A percentile compares a stretch with the other conserved stretches of the same genome.
Evolutionary conservation across 1,140 invertebrate species (phyloP).

Genomic region (Neodiprion fabricii): DNA sequence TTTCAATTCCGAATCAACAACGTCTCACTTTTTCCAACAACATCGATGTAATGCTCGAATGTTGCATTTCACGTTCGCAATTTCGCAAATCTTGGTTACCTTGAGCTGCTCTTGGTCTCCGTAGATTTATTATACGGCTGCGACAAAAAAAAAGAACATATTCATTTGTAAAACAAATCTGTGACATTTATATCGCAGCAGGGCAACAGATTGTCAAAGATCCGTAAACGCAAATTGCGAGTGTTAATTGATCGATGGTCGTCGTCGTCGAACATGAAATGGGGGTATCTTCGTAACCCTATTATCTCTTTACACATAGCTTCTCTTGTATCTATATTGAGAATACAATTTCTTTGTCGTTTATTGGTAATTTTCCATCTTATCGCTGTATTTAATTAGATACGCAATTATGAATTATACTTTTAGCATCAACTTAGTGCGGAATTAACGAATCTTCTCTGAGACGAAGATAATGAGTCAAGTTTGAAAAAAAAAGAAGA

Average conservation of each 20-base stretch:
- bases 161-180: too few relatives aligned
- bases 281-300: constrained; percentile 35
- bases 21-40: too few relatives aligned
- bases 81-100: too few relatives aligned
- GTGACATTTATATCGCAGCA: too few relatives aligned
- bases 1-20: too few relatives aligned
- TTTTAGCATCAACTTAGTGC: neutral
- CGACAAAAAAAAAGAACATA: too few relatives aligned
- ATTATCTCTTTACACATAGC: constrained; percentile 30
- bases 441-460: neutral
- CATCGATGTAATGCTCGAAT: too few relatives aligned
- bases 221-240: neutral
- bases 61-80: too few relatives aligned
- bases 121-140: too few relatives aligned
- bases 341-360: constrained; percentile 22
- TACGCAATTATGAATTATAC: neutral
- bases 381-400: neutral
- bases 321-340: constrained; percentile 28
- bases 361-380: constrained; percentile 29
- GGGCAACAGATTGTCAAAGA: neutral
- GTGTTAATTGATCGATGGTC: neutral
- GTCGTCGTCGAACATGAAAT: constrained; percentile 27
- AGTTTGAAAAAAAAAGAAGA: neutral
- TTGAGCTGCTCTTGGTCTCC: too few relatives aligned
- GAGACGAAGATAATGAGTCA: neutral